Conservation (phyloP, 2,113 vertebrate genomes). For the Bungarus multicinctus region DNA sequence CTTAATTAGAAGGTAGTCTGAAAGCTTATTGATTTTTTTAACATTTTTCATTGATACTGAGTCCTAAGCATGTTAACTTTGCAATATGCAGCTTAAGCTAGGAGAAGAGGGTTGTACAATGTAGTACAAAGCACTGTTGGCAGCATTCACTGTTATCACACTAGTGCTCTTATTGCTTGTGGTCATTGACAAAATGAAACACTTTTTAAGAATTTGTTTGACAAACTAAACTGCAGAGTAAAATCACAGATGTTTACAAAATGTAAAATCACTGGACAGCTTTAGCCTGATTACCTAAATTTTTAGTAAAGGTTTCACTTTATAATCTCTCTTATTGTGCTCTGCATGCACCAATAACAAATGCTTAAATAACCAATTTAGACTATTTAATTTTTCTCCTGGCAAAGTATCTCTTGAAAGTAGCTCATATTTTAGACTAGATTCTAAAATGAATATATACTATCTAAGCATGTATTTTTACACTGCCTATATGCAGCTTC, state of each 20-base stretch:
- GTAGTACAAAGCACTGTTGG: neutral
- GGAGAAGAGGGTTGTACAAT: neutral
- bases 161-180: conserved; percentile 17
- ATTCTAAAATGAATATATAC: conserved; percentile 37
- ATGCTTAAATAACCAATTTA: conserved; percentile 15
- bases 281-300: neutral
- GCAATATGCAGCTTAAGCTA: accelerated
- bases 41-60: neutral
- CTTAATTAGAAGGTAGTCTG: neutral
- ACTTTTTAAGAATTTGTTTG: conserved; percentile 15
- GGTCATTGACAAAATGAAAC: neutral
- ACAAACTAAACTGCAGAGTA: conserved; percentile 17
- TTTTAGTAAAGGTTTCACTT: conserved; percentile 20
- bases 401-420: conserved; percentile 36
- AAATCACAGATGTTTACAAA: neutral
- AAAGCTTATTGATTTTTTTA: neutral
- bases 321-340: conserved; percentile 4
- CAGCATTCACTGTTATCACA: conserved; percentile 1
- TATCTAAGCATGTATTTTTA: conserved; percentile 42
- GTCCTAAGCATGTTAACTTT: neutral
- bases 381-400: neutral
- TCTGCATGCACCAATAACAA: neutral
- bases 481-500: neutral
- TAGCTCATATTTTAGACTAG: conserved; percentile 33
- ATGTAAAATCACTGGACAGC: conserved; percentile 19